Evolutionary conservation across 2,113 vertebrate genomes (phyloP).

Genomic region (Sus scrofa): T2T-Sscrofa CM000827.6:51900501-51901000

Average conservation of each 20-base stretch:
- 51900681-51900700: slow-evolving; percentile 53
- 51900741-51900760: slow-evolving; percentile 35
- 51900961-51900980: slow-evolving; percentile 99
- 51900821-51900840: neutral
- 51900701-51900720: neutral
- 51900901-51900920: slow-evolving; percentile 60
- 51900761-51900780: slow-evolving; percentile 1
- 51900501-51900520: no score
- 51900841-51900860: slow-evolving; percentile 1
- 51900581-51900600: no score
- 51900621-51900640: no score
- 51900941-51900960: slow-evolving; percentile 86
- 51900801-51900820: neutral
- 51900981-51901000: slow-evolving; percentile 99
- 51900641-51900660: no score
- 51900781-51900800: slow-evolving; percentile 38
- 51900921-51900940: neutral
- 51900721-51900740: slow-evolving; percentile 22
- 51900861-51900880: neutral
- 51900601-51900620: no score
- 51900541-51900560: no score
- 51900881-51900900: slow-evolving; percentile 9
- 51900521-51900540: no score
- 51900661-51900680: slow-evolving; percentile 34
- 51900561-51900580: no score